phyloP scores from a whole-genome alignment of 2,113 vertebrate genomes.

The Phylloscopus trochiloides region DNA sequence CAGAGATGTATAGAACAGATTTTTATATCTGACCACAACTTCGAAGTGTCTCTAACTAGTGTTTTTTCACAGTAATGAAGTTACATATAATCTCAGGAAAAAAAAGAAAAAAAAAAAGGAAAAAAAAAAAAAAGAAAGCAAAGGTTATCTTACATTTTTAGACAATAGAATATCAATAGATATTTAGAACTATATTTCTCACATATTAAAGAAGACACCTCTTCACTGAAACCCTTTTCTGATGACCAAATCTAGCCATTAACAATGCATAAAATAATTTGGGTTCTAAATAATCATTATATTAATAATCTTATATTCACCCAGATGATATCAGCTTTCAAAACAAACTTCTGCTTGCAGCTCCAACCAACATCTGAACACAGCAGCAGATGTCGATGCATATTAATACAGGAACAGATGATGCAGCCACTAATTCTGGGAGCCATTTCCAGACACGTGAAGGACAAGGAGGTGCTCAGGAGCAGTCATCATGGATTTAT shows the following conservation, averaged over 20 bases:
- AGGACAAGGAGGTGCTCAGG: neutral
- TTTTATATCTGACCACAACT: neutral
- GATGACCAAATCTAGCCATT: neutral
- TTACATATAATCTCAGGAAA: neutral
- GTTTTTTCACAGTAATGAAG: neutral
- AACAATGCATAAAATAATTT: neutral
- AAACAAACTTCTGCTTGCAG: slow-evolving; percentile 1
- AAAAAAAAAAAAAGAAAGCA: neutral
- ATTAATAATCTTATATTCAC: neutral
- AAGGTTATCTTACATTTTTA: neutral
- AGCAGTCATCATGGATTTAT: neutral
- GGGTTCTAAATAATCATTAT: neutral
- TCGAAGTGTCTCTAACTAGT: neutral
- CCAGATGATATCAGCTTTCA: neutral
- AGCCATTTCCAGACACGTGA: neutral
- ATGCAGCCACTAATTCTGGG: neutral
- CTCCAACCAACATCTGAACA: neutral
- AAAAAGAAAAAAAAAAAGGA: neutral
- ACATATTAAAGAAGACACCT: neutral
- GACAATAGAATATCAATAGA: neutral
- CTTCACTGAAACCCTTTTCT: neutral
- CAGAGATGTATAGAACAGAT: neutral
- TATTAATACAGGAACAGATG: slow-evolving; percentile 8
- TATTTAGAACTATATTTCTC: neutral
- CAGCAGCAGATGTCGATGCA: neutral